These are phyloP conservation scores for Trichechus manatus DNA, from an alignment of 2,113 vertebrate genomes.

Conservation along the genomic window DNA sequence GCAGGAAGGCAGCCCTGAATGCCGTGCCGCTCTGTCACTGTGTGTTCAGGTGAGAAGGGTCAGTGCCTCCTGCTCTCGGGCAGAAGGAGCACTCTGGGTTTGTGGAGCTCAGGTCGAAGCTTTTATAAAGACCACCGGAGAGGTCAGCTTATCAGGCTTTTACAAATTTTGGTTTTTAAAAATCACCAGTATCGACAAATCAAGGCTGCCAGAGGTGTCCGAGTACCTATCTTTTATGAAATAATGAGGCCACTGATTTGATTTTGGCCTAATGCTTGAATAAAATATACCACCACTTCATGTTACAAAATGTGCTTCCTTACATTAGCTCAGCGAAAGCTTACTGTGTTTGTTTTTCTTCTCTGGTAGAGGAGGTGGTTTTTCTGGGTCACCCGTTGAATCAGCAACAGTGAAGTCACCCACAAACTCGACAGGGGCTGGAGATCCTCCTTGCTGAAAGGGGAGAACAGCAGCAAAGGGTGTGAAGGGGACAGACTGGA, in stretches of 20 bases:
- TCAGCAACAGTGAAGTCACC: conserved; percentile 89
- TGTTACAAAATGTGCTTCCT: not conserved
- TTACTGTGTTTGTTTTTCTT: conserved; percentile 99
- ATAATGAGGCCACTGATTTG: not conserved
- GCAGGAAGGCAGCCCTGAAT: not conserved
- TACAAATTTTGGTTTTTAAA: not conserved
- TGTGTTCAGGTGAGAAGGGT: not conserved
- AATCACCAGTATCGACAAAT: conserved; percentile 33
- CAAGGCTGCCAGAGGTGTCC: not conserved
- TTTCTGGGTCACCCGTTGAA: conserved; percentile 88
- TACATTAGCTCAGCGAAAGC: conserved; percentile 64
- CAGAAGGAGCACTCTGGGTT: not conserved
- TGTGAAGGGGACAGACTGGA: conserved; percentile 86
- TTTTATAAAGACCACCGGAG: not conserved
- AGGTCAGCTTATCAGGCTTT: not conserved
- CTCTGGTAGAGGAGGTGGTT: conserved; percentile 96
- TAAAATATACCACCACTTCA: rapidly evolving
- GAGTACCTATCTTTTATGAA: not conserved
- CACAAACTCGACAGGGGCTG: conserved; percentile 87
- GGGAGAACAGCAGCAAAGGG: conserved; percentile 92
- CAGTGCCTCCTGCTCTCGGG: not conserved
- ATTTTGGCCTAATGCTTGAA: not conserved
- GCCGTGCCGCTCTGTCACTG: not conserved
- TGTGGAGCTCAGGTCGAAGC: not conserved
- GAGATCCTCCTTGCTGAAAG: conserved; percentile 91